A percentile compares a stretch with the other conserved stretches of the same genome.
Conservation (phyloP, 2,888 invertebrate species). For the Plutella xylostella region DNA sequence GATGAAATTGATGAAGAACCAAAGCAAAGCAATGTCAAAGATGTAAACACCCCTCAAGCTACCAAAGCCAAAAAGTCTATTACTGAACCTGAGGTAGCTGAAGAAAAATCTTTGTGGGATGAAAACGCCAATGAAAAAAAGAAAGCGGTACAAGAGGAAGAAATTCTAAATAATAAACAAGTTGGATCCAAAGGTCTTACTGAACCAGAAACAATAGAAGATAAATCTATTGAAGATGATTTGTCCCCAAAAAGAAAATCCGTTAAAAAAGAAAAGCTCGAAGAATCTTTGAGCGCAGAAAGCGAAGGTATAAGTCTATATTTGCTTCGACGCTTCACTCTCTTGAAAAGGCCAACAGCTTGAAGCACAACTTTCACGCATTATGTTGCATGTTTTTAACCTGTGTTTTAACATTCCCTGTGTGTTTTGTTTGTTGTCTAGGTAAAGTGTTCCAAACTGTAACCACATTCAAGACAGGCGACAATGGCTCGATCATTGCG, state of each 20-base stretch:
- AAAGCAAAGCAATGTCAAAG: slow-evolving; percentile 30
- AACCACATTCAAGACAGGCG: slow-evolving; percentile 64
- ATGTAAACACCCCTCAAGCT: slow-evolving; percentile 28
- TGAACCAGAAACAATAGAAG: slow-evolving; percentile 46
- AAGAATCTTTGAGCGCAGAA: slow-evolving; percentile 63
- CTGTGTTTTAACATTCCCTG: slow-evolving; percentile 55
- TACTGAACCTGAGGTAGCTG: slow-evolving; percentile 36
- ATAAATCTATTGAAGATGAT: slow-evolving; percentile 43
- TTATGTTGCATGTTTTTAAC: slow-evolving; percentile 56
- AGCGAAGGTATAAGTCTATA: slow-evolving; percentile 53
- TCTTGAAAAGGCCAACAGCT: slow-evolving; percentile 52
- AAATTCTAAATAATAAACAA: slow-evolving; percentile 33
- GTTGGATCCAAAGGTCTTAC: slow-evolving; percentile 38
- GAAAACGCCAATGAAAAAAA: slow-evolving; percentile 46
- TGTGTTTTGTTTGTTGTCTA: slow-evolving; percentile 65
- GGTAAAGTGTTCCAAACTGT: slow-evolving; percentile 68
- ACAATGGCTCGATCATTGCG: slow-evolving; percentile 56
- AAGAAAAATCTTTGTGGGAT: slow-evolving; percentile 52
- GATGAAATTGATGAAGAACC: slow-evolving; percentile 36
- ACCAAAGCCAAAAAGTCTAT: slow-evolving; percentile 34
- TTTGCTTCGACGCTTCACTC: slow-evolving; percentile 45
- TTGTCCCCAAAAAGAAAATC: slow-evolving; percentile 53
- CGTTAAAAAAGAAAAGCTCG: slow-evolving; percentile 48
- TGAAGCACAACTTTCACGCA: slow-evolving; percentile 35
- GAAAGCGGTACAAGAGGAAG: slow-evolving; percentile 36